A percentile compares a stretch with the other conserved stretches of the same genome.
Evolutionary conservation across 2,113 vertebrate species (phyloP).

Genomic region (Sardina pilchardus): DNA sequence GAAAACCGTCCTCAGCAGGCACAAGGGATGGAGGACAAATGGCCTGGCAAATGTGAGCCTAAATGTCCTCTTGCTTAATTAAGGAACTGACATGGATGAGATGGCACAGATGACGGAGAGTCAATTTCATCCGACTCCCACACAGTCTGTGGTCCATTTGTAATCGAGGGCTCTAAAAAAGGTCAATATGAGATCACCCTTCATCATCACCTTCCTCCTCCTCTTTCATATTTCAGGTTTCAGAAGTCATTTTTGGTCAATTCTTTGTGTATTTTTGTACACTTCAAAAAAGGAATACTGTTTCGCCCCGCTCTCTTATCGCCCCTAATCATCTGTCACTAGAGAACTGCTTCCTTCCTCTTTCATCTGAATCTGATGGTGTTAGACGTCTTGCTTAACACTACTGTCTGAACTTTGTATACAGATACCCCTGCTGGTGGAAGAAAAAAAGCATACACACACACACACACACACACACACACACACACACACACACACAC

Average conservation of each 20-base stretch:
- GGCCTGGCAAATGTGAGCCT: background rate
- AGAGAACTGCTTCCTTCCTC: background rate
- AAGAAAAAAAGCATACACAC: background rate
- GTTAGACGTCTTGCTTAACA: background rate
- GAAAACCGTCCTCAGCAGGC: background rate
- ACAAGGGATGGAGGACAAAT: background rate
- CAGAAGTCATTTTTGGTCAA: no score
- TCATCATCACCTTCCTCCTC: background rate
- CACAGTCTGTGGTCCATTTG: background rate
- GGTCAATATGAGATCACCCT: background rate
- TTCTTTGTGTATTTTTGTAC: no score
- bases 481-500: background rate
- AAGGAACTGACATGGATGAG: background rate
- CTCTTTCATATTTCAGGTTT: background rate
- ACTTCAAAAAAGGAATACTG: no score
- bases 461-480: conserved; percentile 4
- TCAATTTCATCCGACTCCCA: background rate
- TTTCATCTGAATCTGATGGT: background rate
- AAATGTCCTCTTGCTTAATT: background rate
- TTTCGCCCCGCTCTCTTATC: background rate
- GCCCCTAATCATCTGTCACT: background rate
- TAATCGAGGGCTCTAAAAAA: background rate
- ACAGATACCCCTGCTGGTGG: background rate
- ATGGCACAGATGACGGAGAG: background rate
- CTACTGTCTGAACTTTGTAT: background rate